phyloP scores from a whole-genome alignment of 2,797 vertebrate species.

The Cephalopachus bancanus region DNA sequence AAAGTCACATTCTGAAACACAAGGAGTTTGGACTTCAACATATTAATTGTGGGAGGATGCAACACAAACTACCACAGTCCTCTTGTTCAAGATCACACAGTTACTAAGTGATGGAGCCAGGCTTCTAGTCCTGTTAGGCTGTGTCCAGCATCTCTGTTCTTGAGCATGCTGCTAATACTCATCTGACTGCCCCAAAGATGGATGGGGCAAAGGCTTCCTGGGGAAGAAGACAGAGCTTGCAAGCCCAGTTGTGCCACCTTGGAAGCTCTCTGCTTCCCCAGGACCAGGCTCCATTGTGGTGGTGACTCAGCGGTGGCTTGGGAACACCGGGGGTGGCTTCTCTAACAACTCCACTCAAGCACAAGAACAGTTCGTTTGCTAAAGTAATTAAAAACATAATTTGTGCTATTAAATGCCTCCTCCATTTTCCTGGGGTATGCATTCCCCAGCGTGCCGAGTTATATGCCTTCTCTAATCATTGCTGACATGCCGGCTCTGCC shows the following conservation, averaged over 20 bases:
- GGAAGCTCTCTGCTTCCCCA: background rate
- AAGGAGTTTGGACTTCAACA: background rate
- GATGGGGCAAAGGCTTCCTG: background rate
- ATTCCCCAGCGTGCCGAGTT: background rate
- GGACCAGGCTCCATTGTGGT: background rate
- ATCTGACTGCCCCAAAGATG: background rate
- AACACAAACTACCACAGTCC: rapidly evolving
- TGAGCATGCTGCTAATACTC: background rate
- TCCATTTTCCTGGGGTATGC: background rate
- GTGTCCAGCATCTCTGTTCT: background rate
- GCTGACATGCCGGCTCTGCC: background rate
- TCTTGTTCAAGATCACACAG: background rate
- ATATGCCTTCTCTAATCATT: constrained; percentile 59
- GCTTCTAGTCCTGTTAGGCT: background rate
- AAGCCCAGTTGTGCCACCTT: background rate
- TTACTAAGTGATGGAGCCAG: background rate
- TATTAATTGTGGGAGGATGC: no score
- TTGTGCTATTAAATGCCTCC: constrained; percentile 69
- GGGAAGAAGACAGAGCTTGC: background rate
- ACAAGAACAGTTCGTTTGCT: constrained; percentile 65
- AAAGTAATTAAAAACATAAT: constrained; percentile 80
- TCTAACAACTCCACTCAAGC: background rate
- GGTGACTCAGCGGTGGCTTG: constrained; percentile 68
- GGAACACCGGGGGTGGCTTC: constrained; percentile 61
- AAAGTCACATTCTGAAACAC: background rate